Conservation (phyloP, 2,888 invertebrate genomes). For the Cepaea hortensis region DNA sequence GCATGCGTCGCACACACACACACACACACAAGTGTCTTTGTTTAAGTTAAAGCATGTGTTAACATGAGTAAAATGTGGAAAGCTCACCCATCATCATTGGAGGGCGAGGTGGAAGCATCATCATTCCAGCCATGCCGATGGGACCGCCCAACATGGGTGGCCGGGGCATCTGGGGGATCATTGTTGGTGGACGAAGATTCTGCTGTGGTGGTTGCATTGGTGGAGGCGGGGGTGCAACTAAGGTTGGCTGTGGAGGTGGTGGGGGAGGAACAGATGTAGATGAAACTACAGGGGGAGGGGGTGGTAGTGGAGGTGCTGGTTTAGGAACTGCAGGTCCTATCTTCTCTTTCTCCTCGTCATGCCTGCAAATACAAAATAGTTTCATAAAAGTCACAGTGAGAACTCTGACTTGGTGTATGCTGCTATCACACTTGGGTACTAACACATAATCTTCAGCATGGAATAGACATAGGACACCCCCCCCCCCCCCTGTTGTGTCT, state of each 20-base stretch:
- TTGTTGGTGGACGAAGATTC: slow-evolving; percentile 60
- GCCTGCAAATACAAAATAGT: slow-evolving; percentile 29
- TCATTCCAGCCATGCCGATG: slow-evolving; percentile 55
- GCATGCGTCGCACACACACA: too few species aligned
- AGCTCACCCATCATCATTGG: slow-evolving; percentile 61
- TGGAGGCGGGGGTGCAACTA: slow-evolving; percentile 54
- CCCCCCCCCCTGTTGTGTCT: too few species aligned
- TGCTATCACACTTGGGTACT: too few species aligned
- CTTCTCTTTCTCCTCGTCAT: slow-evolving; percentile 94
- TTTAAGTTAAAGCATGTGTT: too few species aligned
- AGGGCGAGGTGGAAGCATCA: slow-evolving; percentile 69
- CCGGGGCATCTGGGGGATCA: slow-evolving; percentile 60
- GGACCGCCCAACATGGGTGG: slow-evolving; percentile 40
- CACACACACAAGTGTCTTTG: too few species aligned
- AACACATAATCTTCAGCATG: too few species aligned
- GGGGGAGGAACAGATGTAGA: slow-evolving; percentile 65
- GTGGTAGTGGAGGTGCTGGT: slow-evolving; percentile 56
- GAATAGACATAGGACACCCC: too few species aligned
- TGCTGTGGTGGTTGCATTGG: slow-evolving; percentile 58
- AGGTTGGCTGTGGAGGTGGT: slow-evolving; percentile 51
- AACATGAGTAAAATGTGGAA: neutral
- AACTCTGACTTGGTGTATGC: too few species aligned
- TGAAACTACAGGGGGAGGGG: slow-evolving; percentile 57
- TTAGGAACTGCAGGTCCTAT: slow-evolving; percentile 86
- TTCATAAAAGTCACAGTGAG: too few species aligned